Conservation (phyloP, 2,888 invertebrate species). For the Trachelus tabidus region DNA sequence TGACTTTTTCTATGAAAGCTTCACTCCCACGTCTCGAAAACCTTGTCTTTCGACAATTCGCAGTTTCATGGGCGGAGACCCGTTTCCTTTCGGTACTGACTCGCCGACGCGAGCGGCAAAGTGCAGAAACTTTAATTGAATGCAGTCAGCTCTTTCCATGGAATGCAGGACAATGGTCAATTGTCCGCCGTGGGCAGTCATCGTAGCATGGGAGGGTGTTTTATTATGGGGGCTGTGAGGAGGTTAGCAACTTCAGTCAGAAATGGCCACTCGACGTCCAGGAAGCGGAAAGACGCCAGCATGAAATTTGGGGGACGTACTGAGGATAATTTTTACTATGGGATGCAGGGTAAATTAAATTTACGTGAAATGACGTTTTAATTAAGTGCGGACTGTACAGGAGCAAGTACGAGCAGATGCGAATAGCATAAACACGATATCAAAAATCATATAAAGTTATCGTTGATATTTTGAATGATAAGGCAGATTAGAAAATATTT, state of each 20-base stretch:
- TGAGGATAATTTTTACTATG: background rate
- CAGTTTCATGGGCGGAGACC: constrained; percentile 45
- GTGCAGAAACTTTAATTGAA: constrained; percentile 62
- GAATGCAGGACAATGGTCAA: constrained; percentile 51
- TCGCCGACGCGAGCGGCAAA: constrained; percentile 30
- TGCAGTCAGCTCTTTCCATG: constrained; percentile 48
- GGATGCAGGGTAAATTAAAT: background rate
- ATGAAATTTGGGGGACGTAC: background rate
- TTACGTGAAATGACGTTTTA: background rate
- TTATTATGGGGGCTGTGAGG: constrained; percentile 58
- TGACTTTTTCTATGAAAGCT: constrained; percentile 30
- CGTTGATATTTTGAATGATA: background rate
- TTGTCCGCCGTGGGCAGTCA: constrained; percentile 39
- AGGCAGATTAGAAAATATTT: background rate
- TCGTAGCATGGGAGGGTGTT: constrained; percentile 54
- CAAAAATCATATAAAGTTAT: no score
- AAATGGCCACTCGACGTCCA: background rate
- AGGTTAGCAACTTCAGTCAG: constrained; percentile 15
- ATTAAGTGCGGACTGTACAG: background rate
- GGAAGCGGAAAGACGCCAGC: background rate
- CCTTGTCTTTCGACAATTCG: constrained; percentile 38
- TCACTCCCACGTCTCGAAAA: constrained; percentile 41
- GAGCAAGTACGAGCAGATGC: background rate
- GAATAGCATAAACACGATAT: no score
- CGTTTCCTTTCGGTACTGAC: constrained; percentile 12